Conservation (phyloP, 2,888 invertebrate species). For the Brachylomia viminalis region DNA sequence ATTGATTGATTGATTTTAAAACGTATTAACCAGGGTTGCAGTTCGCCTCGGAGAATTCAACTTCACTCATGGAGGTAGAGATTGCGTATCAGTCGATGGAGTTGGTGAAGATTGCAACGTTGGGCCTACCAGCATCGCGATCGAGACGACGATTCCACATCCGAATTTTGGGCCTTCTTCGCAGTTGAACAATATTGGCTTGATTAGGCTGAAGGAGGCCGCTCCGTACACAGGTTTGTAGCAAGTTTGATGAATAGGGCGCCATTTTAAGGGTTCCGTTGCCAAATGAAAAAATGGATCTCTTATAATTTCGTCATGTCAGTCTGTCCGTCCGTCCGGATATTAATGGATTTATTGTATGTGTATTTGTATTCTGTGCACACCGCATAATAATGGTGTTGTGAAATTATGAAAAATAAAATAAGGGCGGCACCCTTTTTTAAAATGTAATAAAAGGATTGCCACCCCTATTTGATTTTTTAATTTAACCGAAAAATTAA, state of each 20-base stretch:
- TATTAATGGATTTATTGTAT: not conserved
- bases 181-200: conserved; percentile 44
- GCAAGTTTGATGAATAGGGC: not conserved
- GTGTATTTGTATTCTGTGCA: not conserved
- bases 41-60: conserved; percentile 42
- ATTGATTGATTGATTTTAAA: not conserved
- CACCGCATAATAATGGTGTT: not conserved
- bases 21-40: conserved; percentile 4
- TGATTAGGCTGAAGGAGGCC: conserved; percentile 43
- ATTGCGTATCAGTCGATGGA: conserved; percentile 6
- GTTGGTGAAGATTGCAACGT: conserved; percentile 31
- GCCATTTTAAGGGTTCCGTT: not conserved
- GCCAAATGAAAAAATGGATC: not conserved
- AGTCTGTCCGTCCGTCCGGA: not conserved
- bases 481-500: too few relatives aligned
- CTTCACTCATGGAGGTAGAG: conserved; percentile 28
- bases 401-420: not conserved
- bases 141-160: conserved; percentile 49
- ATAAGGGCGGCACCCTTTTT: not conserved
- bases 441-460: too few relatives aligned
- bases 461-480: too few relatives aligned
- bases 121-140: conserved; percentile 35
- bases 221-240: conserved; percentile 55
- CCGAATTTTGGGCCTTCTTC: conserved; percentile 5
- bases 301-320: not conserved